A percentile compares a stretch with the other conserved stretches of the same genome.
phyloP scores from a whole-genome alignment of 2,113 vertebrate species.

The Setophaga petechia region DNA sequence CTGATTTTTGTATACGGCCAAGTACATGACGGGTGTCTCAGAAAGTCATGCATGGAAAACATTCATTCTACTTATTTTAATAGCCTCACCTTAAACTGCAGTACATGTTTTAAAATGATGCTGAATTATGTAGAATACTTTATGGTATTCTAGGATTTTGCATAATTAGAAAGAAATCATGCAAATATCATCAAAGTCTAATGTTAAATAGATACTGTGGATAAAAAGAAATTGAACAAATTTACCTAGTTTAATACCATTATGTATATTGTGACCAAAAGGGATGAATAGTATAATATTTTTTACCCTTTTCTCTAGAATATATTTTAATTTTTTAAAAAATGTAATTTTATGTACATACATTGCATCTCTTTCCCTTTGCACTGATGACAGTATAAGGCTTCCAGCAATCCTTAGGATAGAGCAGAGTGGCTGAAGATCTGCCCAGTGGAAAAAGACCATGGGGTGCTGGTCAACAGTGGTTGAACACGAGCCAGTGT shows the following conservation, averaged over 20 bases:
- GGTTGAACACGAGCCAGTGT: rapidly evolving
- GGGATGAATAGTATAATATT: background rate
- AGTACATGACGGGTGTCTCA: background rate
- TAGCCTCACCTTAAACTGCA: background rate
- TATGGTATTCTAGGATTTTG: background rate
- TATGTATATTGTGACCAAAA: background rate
- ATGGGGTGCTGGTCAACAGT: background rate
- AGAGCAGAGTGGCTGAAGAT: background rate
- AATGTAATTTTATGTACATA: background rate
- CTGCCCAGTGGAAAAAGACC: background rate
- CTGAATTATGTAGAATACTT: background rate
- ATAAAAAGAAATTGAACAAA: background rate
- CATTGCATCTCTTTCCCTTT: background rate
- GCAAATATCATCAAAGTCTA: background rate
- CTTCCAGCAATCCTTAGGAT: background rate
- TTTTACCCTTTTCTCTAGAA: background rate
- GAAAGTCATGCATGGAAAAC: background rate
- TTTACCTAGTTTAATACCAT: background rate
- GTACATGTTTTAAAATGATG: background rate
- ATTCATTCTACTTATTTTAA: background rate
- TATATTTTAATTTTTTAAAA: background rate
- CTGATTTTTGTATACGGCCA: background rate
- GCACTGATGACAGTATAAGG: background rate
- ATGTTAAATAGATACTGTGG: background rate
- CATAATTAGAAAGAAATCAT: background rate